Conservation (phyloP, 1,140 invertebrate species). For the Doryteuthis pealeii region DNA sequence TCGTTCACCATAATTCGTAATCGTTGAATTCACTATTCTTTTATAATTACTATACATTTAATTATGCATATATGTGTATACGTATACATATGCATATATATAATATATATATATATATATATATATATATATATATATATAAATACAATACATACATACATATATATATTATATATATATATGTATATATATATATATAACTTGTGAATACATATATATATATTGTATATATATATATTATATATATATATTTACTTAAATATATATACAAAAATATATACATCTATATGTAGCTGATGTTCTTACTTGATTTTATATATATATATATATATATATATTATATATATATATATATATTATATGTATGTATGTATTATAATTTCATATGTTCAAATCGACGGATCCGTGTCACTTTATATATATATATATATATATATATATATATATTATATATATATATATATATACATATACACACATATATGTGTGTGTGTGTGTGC, state of each 20-base stretch:
- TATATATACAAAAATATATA: background rate
- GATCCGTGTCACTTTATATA: background rate
- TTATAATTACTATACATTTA: too few species aligned
- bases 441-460: background rate
- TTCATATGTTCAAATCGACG: background rate
- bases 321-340: conserved; percentile 11
- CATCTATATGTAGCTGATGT: conserved; percentile 6
- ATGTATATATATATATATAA: background rate
- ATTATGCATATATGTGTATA: background rate
- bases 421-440: background rate
- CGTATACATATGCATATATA: background rate
- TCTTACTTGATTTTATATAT: too few species aligned
- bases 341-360: conserved; percentile 3
- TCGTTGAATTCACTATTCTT: too few species aligned
- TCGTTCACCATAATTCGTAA: too few species aligned
- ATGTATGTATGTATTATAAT: background rate
- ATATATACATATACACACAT: background rate
- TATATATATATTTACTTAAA: background rate
- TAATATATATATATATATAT: background rate
- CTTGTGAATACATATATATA: background rate
- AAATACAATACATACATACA: background rate
- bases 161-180: background rate
- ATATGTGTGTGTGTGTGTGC: background rate
- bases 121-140: background rate
- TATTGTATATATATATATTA: background rate